Conservation (phyloP, 2,888 invertebrate species). For the Clitarchus hookeri region DNA sequence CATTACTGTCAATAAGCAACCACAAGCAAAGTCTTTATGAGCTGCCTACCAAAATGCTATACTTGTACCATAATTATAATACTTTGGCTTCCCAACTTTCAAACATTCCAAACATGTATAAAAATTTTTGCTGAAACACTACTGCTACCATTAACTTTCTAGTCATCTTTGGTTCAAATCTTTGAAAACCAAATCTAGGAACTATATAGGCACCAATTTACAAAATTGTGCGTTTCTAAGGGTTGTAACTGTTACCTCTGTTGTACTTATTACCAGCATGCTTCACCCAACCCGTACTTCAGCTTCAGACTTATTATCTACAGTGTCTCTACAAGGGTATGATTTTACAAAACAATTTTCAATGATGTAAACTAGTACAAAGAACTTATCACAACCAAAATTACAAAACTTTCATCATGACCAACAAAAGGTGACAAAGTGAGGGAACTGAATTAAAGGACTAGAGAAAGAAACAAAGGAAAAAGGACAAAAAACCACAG, state of each 20-base stretch:
- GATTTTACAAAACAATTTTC: neutral
- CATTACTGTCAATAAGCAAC: too few relatives aligned
- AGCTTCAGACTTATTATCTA: neutral
- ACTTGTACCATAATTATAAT: neutral
- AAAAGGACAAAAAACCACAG: neutral
- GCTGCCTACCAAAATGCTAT: neutral
- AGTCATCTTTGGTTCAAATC: neutral
- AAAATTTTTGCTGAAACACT: neutral
- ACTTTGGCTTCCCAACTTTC: neutral
- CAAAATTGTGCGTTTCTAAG: neutral
- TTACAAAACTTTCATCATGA: neutral
- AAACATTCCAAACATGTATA: neutral
- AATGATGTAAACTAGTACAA: neutral
- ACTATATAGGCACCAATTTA: constrained; percentile 1
- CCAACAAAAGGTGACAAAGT: neutral
- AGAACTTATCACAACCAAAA: neutral
- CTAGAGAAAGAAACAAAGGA: too few relatives aligned
- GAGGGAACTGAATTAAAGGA: neutral
- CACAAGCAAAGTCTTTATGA: neutral
- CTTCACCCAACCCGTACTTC: neutral
- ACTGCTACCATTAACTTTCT: neutral
- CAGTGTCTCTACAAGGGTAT: neutral
- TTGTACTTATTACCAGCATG: neutral
- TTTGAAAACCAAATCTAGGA: constrained; percentile 3
- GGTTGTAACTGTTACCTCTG: neutral